Conservation (phyloP, 2,113 vertebrate species). For the Melanerpes formicivorus region DNA sequence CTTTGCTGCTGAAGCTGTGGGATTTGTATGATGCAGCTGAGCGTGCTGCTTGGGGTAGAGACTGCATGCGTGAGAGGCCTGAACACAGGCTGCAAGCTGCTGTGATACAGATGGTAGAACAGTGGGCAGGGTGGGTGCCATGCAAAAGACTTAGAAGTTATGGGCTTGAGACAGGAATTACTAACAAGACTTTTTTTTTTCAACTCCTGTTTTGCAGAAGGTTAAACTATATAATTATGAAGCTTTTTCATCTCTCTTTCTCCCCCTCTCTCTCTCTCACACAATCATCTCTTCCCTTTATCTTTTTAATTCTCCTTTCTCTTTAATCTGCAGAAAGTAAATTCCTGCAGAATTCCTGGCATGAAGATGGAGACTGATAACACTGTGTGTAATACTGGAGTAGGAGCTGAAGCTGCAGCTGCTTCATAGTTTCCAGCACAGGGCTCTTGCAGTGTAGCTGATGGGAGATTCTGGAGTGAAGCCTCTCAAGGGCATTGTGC, state of each 20-base stretch:
- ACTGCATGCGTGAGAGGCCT: rapidly evolving
- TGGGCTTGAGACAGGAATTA: not conserved
- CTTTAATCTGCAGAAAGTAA: not conserved
- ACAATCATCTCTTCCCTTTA: not conserved
- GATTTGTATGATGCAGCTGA: not conserved
- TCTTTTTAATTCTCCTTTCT: not conserved
- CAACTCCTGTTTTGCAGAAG: not conserved
- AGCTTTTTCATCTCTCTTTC: not conserved
- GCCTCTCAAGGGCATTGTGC: not conserved
- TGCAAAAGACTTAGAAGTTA: not conserved
- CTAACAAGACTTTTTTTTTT: not conserved
- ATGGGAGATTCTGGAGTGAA: not conserved
- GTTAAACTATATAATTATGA: not conserved
- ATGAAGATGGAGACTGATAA: not conserved
- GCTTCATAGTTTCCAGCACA: not conserved
- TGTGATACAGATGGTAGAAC: rapidly evolving
- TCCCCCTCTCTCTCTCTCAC: too few species aligned
- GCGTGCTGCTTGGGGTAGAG: not conserved
- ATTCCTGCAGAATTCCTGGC: slow-evolving; percentile 34
- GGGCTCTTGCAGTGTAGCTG: not conserved
- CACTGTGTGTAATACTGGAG: not conserved
- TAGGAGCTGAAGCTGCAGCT: not conserved
- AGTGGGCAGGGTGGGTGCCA: not conserved
- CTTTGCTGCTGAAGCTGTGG: not conserved
- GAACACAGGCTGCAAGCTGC: not conserved